A percentile compares a stretch with the other conserved stretches of the same genome.
phyloP scores from a whole-genome alignment of 2,797 vertebrate genomes.

The Rhinatrema bivittatum region DNA sequence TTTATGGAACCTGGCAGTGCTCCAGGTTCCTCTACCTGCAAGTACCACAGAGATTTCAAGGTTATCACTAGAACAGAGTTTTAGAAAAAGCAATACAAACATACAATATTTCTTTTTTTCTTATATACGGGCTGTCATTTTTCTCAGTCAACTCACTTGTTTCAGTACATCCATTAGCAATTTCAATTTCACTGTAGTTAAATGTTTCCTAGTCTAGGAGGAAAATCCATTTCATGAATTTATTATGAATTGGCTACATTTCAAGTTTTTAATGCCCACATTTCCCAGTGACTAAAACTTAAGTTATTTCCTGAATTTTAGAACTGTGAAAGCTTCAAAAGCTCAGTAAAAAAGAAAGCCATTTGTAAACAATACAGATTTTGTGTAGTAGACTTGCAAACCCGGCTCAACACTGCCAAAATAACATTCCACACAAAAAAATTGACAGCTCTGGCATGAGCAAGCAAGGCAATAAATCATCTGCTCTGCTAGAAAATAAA shows the following conservation, averaged over 20 bases:
- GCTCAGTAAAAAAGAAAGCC: not conserved
- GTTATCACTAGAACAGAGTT: no score
- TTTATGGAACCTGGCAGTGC: no score
- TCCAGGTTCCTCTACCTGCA: no score
- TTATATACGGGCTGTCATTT: no score
- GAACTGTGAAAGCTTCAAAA: no score
- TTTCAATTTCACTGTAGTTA: no score
- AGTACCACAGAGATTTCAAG: no score
- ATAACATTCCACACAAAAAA: constrained; percentile 17
- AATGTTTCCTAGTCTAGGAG: no score
- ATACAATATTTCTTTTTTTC: no score
- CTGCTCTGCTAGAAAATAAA: not conserved
- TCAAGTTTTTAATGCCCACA: not conserved
- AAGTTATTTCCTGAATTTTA: not conserved
- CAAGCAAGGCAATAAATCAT: not conserved
- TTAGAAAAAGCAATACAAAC: no score
- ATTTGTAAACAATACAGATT: not conserved
- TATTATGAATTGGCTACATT: not conserved
- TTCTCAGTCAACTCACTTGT: no score
- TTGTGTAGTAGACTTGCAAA: not conserved
- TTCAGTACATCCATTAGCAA: not conserved
- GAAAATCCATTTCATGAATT: not conserved
- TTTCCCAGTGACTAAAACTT: constrained; percentile 1
- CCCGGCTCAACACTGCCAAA: constrained; percentile 7
- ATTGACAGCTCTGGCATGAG: not conserved